Conservation (phyloP, 2,113 vertebrate species). For the Phalacrocorax pelagicus region DNA sequence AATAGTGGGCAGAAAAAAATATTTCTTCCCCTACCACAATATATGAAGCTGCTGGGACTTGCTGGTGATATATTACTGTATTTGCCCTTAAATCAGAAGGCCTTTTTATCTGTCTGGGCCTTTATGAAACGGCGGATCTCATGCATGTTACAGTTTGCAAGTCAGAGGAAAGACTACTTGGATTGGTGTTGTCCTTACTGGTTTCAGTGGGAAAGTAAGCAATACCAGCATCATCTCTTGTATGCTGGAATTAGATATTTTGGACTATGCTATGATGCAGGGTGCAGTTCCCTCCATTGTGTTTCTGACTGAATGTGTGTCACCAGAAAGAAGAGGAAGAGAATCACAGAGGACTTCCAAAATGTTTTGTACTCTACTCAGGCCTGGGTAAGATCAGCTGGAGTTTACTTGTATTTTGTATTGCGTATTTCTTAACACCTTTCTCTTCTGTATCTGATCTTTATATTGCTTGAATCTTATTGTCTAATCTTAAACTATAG, state of each 20-base stretch:
- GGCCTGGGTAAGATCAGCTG: background rate
- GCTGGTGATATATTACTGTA: background rate
- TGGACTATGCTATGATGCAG: background rate
- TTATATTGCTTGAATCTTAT: background rate
- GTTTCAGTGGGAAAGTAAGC: background rate
- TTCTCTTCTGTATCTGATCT: background rate
- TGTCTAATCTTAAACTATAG: background rate
- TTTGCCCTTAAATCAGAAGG: background rate
- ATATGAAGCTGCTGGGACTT: background rate
- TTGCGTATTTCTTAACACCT: background rate
- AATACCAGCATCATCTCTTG: background rate
- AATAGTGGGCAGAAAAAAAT: background rate
- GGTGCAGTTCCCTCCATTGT: background rate
- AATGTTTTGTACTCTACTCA: background rate
- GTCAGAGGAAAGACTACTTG: background rate
- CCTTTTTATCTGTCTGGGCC: background rate
- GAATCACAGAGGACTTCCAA: background rate
- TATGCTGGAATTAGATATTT: background rate
- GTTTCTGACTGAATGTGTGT: background rate
- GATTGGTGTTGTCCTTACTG: background rate
- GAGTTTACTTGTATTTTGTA: background rate
- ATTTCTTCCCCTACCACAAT: background rate
- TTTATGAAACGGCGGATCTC: background rate
- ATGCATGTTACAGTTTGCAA: background rate
- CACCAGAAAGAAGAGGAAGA: conserved; percentile 45